Conservation (phyloP, 2,888 invertebrate genomes). For the Cordylochernes scorpioides region DNA sequence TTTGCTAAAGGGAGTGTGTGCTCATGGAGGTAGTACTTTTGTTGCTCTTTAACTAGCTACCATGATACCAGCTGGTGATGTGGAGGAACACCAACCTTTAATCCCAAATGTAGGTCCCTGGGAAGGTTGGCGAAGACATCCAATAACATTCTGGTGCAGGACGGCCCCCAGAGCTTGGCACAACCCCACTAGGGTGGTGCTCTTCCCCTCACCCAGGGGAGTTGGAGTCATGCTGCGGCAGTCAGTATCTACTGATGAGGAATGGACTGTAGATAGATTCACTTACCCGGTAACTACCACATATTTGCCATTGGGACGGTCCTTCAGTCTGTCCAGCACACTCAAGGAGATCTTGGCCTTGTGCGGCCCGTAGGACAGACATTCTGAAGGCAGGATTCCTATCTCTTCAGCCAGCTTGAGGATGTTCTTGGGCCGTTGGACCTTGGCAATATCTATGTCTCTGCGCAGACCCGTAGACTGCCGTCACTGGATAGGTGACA, state of each 20-base stretch:
- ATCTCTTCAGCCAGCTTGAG: conserved; percentile 48
- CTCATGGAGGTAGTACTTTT: background rate
- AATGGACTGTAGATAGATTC: too few species aligned
- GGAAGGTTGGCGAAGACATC: conserved; percentile 82
- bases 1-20: background rate
- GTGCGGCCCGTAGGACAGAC: conserved; percentile 65
- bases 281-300: conserved; percentile 75
- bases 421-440: conserved; percentile 64
- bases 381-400: conserved; percentile 47
- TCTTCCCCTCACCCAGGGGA: conserved; percentile 95
- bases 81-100: too few species aligned
- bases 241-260: too few species aligned
- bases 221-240: conserved; percentile 78
- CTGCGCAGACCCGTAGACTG: too few species aligned
- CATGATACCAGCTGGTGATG: too few species aligned
- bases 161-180: conserved; percentile 73
- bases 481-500: too few species aligned
- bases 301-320: conserved; percentile 52
- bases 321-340: conserved; percentile 42
- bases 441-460: conserved; percentile 67
- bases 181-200: conserved; percentile 73
- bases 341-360: conserved; percentile 76
- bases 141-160: conserved; percentile 56
- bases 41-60: too few species aligned
- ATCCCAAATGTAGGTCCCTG: conserved; percentile 98